Evolutionary conservation across 2,888 invertebrate species (phyloP), one percentile per base, ranked within the genome.

Genomic region (Adela reaumurella): DNA sequence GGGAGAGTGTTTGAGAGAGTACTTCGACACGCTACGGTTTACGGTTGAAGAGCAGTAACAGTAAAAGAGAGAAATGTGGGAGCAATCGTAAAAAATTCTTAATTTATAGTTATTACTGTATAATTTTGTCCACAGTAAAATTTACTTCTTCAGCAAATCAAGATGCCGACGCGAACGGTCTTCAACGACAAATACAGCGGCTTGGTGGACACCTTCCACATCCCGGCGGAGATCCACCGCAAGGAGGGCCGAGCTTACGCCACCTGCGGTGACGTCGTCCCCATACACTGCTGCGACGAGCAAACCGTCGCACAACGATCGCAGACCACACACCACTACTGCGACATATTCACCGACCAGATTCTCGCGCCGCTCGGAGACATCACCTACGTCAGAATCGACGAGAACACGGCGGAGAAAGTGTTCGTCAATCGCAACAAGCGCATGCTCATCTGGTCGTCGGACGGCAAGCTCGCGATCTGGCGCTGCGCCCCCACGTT

Each of bases 401-500:
- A 76, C 51, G 71, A 71, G 17, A 62, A 58, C 53, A 61, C 60
- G 0, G 76, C 72, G 0, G 77, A 77, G 58, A 78, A 77, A 70
- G 77, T 78, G 54, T 77, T 74, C 61, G 64, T 78, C 49, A 77
- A 77, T 65, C 70, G 76, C 53, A 63, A 47, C 47, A 74, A 72
- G 60, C 74, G 73, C 17, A 49, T 79, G 46, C 60, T 79, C 49
- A 44, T 79, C 46, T 49, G 58, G 14, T 78, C 77, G 0, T 59
- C 62, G 48, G 77, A 78, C 62, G 76, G 72, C 0, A 18, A 1
- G 46, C 59, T 79, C 54, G 76, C 77, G 48, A 68, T 69, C 62
- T 79, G 78, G 78, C 68, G 76, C 5, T 57, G 61, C 54, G 71
- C 77, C 18, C 68, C 73, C 2, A 73, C 64, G 50, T 78, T 79